Evolutionary conservation across 2,113 vertebrate species (phyloP), one percentile per base, ranked within the genome.

Genomic region (Rhabdornis inornatus): DNA sequence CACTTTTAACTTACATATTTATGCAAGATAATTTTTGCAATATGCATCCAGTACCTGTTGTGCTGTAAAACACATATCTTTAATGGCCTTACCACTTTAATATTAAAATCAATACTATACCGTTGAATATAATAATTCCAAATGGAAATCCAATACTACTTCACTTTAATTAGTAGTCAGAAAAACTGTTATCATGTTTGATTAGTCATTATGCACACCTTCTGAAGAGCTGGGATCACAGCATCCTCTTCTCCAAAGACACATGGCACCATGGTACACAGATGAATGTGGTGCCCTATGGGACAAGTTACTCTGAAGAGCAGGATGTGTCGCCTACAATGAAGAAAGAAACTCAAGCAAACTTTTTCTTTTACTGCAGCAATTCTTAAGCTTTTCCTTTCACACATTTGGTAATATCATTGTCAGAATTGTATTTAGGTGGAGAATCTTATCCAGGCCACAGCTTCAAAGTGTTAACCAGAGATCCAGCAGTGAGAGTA

Each of bases 241-340:
- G 82, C 84, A 44, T 99, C 99, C 93, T 99, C 99, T 56, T 99
- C 99, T 88, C 98, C 99, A 69, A 99, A 98, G 65, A 98, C 88
- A 85, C 99, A 99, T 2, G 97, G 97, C 13, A 98, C 97, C 95
- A 94, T 98, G 95, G 98, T 98, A 96, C 97, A 99, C 61, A 99
- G 91, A 33, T 98, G 98, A 79, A 99, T 31, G 77, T 99, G 90
- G 81, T 99, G 98, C 6, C 98, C 98, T 47, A 98, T 47, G 1
- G 97, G 80, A 71, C 98, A 98, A 30, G 86, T 96, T 5, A 94
- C 90, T 13, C 96, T 97, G 79, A 99, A 94, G 40, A 98, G 97
- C 71, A 99, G 95, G 75, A 99, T 90, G 44, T 99, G 98, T 28
- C 99, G 98, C 84, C 99, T 99, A 65, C 15, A 86, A 57, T 49